phyloP scores from a whole-genome alignment of 2,888 invertebrate species.

The Drosophila suboccidentalis region DNA sequence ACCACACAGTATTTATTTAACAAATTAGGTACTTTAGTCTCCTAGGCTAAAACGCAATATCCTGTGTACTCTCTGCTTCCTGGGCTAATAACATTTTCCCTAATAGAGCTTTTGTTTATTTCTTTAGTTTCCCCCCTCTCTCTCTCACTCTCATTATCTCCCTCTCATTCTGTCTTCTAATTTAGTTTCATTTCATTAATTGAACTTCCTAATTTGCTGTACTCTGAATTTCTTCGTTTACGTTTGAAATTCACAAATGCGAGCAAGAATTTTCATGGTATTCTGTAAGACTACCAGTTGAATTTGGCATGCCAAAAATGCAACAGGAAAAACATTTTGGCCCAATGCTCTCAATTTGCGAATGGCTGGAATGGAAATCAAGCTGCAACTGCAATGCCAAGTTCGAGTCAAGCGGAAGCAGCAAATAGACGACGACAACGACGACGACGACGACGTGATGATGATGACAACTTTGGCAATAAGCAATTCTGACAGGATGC shows the following conservation, averaged over 20 bases:
- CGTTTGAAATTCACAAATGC: constrained; percentile 14
- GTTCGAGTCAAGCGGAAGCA: constrained; percentile 46
- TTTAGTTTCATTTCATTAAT: constrained; percentile 44
- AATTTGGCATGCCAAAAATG: constrained; percentile 24
- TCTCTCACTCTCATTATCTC: background rate
- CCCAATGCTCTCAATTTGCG: constrained; percentile 50
- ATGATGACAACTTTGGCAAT: constrained; percentile 60
- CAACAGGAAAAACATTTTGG: constrained; percentile 57
- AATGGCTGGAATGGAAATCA: constrained; percentile 66
- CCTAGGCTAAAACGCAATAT: too few relatives aligned
- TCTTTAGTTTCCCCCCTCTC: too few relatives aligned
- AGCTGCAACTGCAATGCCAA: constrained; percentile 62
- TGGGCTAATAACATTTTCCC: too few relatives aligned
- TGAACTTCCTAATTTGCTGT: constrained; percentile 52
- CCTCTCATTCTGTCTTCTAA: background rate
- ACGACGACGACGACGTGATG: constrained; percentile 11
- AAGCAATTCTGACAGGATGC: constrained; percentile 62
- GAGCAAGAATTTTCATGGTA: constrained; percentile 12
- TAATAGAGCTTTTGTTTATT: too few relatives aligned
- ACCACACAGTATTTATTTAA: too few relatives aligned
- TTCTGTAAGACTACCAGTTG: constrained; percentile 51
- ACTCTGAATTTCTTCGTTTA: constrained; percentile 1
- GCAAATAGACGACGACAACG: constrained; percentile 17
- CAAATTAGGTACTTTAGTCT: too few relatives aligned
- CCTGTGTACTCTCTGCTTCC: too few relatives aligned